Conservation (phyloP, 2,888 invertebrate species). For the Pocota personata region DNA sequence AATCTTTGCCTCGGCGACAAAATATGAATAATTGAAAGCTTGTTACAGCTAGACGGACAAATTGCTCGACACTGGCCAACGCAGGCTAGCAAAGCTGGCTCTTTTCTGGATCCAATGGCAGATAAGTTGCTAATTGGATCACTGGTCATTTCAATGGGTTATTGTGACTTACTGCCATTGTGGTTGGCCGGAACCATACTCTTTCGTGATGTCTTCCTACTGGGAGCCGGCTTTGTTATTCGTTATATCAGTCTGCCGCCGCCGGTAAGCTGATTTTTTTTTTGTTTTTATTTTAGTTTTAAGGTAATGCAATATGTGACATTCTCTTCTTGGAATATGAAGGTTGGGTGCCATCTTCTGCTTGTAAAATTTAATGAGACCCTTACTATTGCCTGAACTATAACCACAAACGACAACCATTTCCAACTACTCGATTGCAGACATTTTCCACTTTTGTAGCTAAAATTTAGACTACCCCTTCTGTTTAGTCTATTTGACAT, state of each 20-base stretch:
- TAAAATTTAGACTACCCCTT: no score
- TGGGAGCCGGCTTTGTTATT: conserved; percentile 94
- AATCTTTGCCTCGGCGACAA: conserved; percentile 20
- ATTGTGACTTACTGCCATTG: conserved; percentile 92
- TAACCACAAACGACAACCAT: no score
- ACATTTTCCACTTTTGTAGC: no score
- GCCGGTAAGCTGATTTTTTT: conserved; percentile 86
- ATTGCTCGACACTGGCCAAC: conserved; percentile 96
- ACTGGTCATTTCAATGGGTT: conserved; percentile 93
- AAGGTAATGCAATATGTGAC: no score
- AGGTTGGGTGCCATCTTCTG: no score
- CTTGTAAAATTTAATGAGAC: no score
- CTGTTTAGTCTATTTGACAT: no score
- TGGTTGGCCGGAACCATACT: conserved; percentile 92
- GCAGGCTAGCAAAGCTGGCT: conserved; percentile 96
- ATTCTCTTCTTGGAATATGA: not conserved
- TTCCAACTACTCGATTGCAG: no score
- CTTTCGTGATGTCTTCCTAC: conserved; percentile 91
- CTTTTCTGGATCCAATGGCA: conserved; percentile 97
- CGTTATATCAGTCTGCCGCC: conserved; percentile 94
- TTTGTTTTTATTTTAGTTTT: not conserved
- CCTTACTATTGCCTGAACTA: no score
- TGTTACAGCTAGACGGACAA: conserved; percentile 94
- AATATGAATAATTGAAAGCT: conserved; percentile 16
- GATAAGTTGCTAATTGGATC: conserved; percentile 97